Evolutionary conservation across 2,888 invertebrate genomes (phyloP).

Genomic region (Muschampia plurimacula): DNA sequence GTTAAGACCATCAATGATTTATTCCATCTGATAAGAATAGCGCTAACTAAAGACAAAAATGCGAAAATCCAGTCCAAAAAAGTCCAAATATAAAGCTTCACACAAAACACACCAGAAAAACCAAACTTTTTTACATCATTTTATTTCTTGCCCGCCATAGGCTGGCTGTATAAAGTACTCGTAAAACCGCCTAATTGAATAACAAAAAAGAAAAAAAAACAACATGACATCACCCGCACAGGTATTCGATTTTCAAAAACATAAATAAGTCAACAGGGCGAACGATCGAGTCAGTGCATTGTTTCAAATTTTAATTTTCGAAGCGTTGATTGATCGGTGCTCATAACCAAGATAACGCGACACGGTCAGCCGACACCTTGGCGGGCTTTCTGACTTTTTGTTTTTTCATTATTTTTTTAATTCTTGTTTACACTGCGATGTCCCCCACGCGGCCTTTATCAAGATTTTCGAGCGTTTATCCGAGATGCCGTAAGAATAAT

Average conservation of each 20-base stretch:
- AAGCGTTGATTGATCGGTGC: constrained; percentile 75
- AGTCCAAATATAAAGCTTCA: constrained; percentile 15
- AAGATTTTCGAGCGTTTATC: constrained; percentile 54
- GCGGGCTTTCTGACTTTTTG: constrained; percentile 47
- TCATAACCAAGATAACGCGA: constrained; percentile 70
- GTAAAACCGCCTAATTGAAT: constrained; percentile 40
- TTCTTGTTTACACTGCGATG: constrained; percentile 48
- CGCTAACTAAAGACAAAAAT: constrained; percentile 30
- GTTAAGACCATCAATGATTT: background rate
- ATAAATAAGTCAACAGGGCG: constrained; percentile 45
- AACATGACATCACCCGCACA: constrained; percentile 33
- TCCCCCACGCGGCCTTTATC: constrained; percentile 67
- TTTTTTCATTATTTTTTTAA: constrained; percentile 42
- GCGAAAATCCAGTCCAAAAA: too few relatives aligned
- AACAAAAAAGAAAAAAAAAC: constrained; percentile 34
- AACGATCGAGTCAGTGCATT: constrained; percentile 58
- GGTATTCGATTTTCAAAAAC: constrained; percentile 39
- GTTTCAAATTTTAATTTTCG: constrained; percentile 70
- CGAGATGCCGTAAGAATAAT: constrained; percentile 38
- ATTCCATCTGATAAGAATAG: constrained; percentile 9
- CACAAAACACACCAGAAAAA: constrained; percentile 38
- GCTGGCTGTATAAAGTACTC: constrained; percentile 40
- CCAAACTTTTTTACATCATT: constrained; percentile 24
- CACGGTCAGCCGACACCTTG: constrained; percentile 70
- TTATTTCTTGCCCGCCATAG: constrained; percentile 32